A percentile compares a stretch with the other conserved stretches of the same genome.
These are phyloP conservation scores for Bedellia somnulentella DNA, from an alignment of 2,888 invertebrate genomes.

Conservation along the genomic window DNA sequence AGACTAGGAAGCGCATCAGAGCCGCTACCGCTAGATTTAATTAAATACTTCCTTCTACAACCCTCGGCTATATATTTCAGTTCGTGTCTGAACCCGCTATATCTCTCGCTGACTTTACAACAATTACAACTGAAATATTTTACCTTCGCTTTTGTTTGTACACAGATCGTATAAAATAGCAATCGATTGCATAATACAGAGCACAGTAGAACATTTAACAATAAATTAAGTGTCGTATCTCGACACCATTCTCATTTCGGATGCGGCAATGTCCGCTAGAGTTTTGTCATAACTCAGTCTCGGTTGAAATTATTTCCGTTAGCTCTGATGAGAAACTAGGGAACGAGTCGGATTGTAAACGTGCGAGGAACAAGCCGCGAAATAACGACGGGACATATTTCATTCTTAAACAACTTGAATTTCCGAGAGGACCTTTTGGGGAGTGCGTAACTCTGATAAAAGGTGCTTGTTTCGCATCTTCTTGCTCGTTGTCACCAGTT, in stretches of 20 bases:
- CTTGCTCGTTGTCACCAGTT: too few species aligned
- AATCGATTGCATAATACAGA: conserved; percentile 11
- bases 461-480: conserved; percentile 36
- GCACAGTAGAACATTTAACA: conserved; percentile 34
- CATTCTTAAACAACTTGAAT: conserved; percentile 61
- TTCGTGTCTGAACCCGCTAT: conserved; percentile 15
- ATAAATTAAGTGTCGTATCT: conserved; percentile 53
- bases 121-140: neutral
- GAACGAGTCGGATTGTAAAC: conserved; percentile 51
- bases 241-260: conserved; percentile 57
- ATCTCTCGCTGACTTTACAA: conserved; percentile 21
- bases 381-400: conserved; percentile 57
- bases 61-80: too few species aligned
- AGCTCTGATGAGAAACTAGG: conserved; percentile 59
- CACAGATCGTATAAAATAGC: neutral
- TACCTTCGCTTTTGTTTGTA: neutral
- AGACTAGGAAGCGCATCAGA: conserved; percentile 29
- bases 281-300: conserved; percentile 62
- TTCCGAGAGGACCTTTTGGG: conserved; percentile 51
- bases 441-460: conserved; percentile 57
- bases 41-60: conserved; percentile 44
- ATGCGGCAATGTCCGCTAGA: conserved; percentile 58
- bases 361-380: conserved; percentile 55
- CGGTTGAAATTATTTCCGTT: conserved; percentile 60
- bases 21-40: conserved; percentile 46